A percentile compares a stretch with the other conserved stretches of the same genome.
Evolutionary conservation across 2,113 vertebrate genomes (phyloP).

Genomic region (Monarcha castaneiventris): DNA sequence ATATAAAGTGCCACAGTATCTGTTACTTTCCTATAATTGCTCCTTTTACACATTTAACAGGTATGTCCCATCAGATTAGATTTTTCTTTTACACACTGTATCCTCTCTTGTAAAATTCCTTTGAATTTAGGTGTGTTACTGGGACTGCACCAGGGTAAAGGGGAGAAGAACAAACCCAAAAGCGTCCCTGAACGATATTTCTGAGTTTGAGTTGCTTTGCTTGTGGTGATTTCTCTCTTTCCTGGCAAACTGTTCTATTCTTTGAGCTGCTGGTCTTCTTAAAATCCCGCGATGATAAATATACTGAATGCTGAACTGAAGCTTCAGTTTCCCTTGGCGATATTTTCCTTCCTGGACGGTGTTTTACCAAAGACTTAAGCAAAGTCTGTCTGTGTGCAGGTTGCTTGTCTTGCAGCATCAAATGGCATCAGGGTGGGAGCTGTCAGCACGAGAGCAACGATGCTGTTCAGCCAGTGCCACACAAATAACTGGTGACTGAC

Average conservation of each 20-base stretch:
- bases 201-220: conserved; percentile 17
- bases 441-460: rapidly evolving
- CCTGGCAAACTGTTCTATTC: neutral
- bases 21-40: neutral
- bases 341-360: neutral
- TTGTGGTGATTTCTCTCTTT: conserved; percentile 33
- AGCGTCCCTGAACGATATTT: neutral
- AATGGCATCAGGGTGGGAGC: neutral
- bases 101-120: neutral
- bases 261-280: conserved; percentile 27
- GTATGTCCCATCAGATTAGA: neutral
- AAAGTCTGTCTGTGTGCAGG: neutral
- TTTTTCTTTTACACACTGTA: neutral
- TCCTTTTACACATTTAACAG: neutral
- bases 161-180: neutral
- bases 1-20: neutral
- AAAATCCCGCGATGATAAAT: conserved; percentile 35
- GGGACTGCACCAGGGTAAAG: neutral
- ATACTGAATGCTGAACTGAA: conserved; percentile 29
- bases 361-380: neutral
- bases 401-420: neutral
- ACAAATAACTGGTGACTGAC: neutral
- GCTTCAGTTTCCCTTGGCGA: neutral
- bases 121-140: neutral
- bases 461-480: neutral